Evolutionary conservation across 2,888 invertebrate species (phyloP).

Genomic region (Odontomyia ornata): DNA sequence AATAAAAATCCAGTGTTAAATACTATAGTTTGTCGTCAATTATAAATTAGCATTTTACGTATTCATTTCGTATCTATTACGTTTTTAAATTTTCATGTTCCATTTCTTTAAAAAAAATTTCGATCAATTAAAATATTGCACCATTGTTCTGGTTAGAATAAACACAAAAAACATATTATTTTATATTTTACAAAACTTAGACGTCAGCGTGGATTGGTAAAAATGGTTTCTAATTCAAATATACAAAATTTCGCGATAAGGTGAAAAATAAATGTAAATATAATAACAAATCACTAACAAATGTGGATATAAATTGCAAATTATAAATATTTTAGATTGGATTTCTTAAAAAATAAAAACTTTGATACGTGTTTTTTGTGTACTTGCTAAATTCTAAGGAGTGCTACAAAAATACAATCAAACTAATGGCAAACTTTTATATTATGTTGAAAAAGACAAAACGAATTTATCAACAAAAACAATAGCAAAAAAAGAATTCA

Average conservation of each 20-base stretch:
- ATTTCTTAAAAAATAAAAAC: background rate
- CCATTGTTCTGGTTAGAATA: background rate
- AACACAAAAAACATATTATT: background rate
- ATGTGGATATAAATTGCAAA: background rate
- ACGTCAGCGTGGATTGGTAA: too few species aligned
- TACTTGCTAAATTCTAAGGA: background rate
- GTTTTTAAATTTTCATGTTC: too few species aligned
- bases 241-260: background rate
- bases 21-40: too few species aligned
- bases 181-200: too few species aligned
- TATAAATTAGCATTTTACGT: too few species aligned
- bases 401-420: constrained; percentile 38
- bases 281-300: background rate
- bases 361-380: constrained; percentile 11
- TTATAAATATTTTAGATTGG: background rate
- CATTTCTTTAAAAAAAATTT: background rate
- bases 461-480: constrained; percentile 43
- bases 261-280: background rate
- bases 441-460: constrained; percentile 41
- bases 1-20: too few species aligned
- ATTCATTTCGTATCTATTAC: too few species aligned
- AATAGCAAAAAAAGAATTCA: constrained; percentile 32
- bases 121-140: constrained; percentile 44
- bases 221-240: background rate
- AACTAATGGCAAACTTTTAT: constrained; percentile 7